These are phyloP conservation scores for Phaonia tiefii DNA, from an alignment of 2,888 invertebrate species.

Conservation along the genomic window DNA sequence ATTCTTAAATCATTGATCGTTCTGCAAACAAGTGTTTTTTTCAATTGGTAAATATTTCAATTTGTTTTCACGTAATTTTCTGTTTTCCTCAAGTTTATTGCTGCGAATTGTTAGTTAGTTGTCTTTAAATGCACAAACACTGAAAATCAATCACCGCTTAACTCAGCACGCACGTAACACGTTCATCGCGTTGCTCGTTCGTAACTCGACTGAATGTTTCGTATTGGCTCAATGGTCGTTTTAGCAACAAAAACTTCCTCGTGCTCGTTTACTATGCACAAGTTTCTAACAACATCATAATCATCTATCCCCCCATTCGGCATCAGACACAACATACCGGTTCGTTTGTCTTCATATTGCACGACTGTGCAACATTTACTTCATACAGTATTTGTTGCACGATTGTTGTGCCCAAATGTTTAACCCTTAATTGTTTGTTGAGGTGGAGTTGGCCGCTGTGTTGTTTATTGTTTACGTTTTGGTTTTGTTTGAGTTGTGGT, in stretches of 20 bases:
- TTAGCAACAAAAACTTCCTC: conserved; percentile 57
- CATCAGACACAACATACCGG: conserved; percentile 46
- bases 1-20: background rate
- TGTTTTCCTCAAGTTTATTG: conserved; percentile 33
- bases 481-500: conserved; percentile 15
- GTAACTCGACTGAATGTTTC: conserved; percentile 75
- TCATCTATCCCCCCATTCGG: conserved; percentile 32
- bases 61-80: conserved; percentile 27
- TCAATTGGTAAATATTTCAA: background rate
- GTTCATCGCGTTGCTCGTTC: conserved; percentile 76
- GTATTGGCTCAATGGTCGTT: conserved; percentile 66
- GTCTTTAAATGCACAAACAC: conserved; percentile 9
- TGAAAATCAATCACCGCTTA: conserved; percentile 33
- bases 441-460: background rate
- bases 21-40: background rate
- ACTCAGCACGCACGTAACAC: conserved; percentile 69
- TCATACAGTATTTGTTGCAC: conserved; percentile 43
- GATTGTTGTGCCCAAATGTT: background rate
- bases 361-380: conserved; percentile 51
- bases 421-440: conserved; percentile 13
- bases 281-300: conserved; percentile 62
- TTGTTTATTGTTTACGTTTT: too few relatives aligned
- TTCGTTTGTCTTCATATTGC: background rate
- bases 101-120: conserved; percentile 16
- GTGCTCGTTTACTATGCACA: conserved; percentile 35